phyloP scores from a whole-genome alignment of 2,888 invertebrate genomes.

The Leptinotarsa tumamoca region DNA sequence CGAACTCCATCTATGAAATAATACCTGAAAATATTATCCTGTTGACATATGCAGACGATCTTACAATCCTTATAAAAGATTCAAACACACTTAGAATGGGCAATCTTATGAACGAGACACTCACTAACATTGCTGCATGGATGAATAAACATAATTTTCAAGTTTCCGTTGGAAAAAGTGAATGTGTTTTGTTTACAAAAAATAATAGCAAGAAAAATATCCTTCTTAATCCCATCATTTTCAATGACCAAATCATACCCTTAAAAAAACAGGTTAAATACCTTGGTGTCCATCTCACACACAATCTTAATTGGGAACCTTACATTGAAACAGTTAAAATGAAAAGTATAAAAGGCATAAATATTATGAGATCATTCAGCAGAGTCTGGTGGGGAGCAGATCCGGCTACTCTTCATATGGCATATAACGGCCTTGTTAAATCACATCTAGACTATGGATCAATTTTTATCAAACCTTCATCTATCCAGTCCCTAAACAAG shows the following conservation, averaged over 20 bases:
- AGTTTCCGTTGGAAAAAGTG: conserved; percentile 31
- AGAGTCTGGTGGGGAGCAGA: conserved; percentile 39
- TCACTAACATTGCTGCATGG: conserved; percentile 25
- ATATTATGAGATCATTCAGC: conserved; percentile 30
- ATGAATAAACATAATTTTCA: conserved; percentile 25
- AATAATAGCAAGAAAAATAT: conserved; percentile 1
- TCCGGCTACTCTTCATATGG: conserved; percentile 27
- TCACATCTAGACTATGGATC: conserved; percentile 36
- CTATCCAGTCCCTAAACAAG: conserved; percentile 16
- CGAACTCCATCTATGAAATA: background rate
- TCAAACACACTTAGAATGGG: background rate
- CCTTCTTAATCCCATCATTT: background rate
- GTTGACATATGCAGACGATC: conserved; percentile 30
- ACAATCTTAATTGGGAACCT: conserved; percentile 33
- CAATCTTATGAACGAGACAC: conserved; percentile 12
- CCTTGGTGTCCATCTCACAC: conserved; percentile 26
- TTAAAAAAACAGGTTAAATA: conserved; percentile 31
- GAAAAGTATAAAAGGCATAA: conserved; percentile 36
- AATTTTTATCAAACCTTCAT: conserved; percentile 8
- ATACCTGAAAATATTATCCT: conserved; percentile 21
- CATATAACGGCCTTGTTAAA: conserved; percentile 31
- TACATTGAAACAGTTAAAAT: conserved; percentile 22
- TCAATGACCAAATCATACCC: conserved; percentile 6
- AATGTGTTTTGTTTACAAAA: conserved; percentile 33
- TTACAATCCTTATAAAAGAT: conserved; percentile 7